Evolutionary conservation across 2,797 vertebrate species (phyloP).

Genomic region (Zonotrichia albicollis): DNA sequence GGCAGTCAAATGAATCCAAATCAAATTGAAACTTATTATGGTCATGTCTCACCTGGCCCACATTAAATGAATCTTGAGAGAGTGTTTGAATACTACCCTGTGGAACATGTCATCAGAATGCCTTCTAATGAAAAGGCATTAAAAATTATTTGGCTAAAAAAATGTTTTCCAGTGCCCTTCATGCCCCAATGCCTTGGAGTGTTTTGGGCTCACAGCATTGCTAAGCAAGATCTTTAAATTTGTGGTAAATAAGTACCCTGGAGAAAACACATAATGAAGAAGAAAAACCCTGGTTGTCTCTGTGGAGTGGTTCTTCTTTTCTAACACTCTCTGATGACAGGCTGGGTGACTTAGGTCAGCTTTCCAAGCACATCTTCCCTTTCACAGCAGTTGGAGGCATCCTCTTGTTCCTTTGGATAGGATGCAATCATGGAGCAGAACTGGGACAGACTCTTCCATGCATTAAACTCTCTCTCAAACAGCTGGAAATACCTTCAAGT

Average conservation of each 20-base stretch:
- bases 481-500: background rate
- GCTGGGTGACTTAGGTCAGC: background rate
- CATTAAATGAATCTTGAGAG: background rate
- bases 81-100: background rate
- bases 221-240: background rate
- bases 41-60: background rate
- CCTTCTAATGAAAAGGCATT: background rate
- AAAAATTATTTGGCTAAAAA: background rate
- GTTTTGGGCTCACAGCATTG: background rate
- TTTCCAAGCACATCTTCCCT: background rate
- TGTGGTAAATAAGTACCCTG: background rate
- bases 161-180: background rate
- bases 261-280: background rate
- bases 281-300: background rate
- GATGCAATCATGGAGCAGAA: rapidly evolving
- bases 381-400: background rate
- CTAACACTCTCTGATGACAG: background rate
- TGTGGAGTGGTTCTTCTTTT: background rate
- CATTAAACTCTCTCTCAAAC: background rate
- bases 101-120: background rate
- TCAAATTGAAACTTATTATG: background rate
- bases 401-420: background rate
- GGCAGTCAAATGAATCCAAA: background rate
- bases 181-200: background rate
- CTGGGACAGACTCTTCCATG: background rate